Conservation (phyloP, 2,888 invertebrate genomes). For the Metalampra italica region DNA sequence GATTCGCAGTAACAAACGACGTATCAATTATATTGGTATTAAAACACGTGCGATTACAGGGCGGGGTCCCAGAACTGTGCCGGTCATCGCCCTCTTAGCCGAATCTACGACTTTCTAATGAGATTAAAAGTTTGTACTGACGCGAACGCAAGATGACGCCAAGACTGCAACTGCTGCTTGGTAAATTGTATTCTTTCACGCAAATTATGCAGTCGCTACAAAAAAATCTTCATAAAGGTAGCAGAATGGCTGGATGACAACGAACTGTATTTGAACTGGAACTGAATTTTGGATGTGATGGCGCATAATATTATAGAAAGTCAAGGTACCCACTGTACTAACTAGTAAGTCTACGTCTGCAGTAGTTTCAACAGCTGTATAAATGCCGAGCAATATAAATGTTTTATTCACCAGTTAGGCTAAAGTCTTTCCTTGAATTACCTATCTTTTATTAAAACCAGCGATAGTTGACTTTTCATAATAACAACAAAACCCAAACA, state of each 20-base stretch:
- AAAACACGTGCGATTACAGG: constrained; percentile 43
- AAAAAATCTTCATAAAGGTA: constrained; percentile 27
- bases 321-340: too few relatives aligned
- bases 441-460: neutral
- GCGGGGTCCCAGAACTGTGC: constrained; percentile 50
- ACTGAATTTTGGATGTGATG: constrained; percentile 6
- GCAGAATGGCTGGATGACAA: too few relatives aligned
- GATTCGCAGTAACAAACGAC: constrained; percentile 1
- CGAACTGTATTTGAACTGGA: too few relatives aligned
- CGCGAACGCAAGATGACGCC: constrained; percentile 42
- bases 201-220: constrained; percentile 43
- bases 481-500: neutral
- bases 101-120: constrained; percentile 72
- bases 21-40: constrained; percentile 33
- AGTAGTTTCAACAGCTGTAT: too few relatives aligned
- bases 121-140: constrained; percentile 49
- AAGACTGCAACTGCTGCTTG: constrained; percentile 32
- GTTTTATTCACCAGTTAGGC: neutral
- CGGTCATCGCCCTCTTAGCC: constrained; percentile 57
- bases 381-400: too few relatives aligned
- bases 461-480: neutral
- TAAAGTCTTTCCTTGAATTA: constrained; percentile 5
- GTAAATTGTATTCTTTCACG: constrained; percentile 39
- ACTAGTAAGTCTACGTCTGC: too few relatives aligned
- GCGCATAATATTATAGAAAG: too few relatives aligned